Percentiles rank a stretch among this genome's conserved stretches.
phyloP scores from a whole-genome alignment of 2,113 vertebrate genomes.

The Arothron firmamentum region DNA sequence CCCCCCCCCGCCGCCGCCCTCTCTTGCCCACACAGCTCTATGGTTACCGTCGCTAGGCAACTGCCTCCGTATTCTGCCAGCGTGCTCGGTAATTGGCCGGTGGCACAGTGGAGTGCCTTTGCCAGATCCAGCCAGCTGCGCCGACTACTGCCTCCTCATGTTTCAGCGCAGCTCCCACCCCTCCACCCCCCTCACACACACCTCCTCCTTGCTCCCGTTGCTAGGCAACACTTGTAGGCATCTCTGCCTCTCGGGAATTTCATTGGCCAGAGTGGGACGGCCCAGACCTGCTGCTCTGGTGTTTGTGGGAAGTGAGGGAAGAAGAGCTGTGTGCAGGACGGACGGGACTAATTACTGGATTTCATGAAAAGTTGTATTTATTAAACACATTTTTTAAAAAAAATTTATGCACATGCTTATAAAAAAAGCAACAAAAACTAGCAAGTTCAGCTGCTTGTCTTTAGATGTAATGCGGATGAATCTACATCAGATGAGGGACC shows the following conservation, averaged over 20 bases:
- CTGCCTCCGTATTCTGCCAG: conserved; percentile 85
- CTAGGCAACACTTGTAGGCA: conserved; percentile 88
- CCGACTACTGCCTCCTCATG: conserved; percentile 78
- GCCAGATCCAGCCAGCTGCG: conserved; percentile 89
- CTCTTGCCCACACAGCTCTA: conserved; percentile 57
- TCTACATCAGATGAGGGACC: too few relatives aligned
- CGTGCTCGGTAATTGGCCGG: conserved; percentile 87
- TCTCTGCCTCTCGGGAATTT: conserved; percentile 66
- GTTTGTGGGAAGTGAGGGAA: conserved; percentile 41
- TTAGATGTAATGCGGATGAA: too few relatives aligned
- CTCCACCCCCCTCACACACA: conserved; percentile 5
- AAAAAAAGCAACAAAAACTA: too few relatives aligned
- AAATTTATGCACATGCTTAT: too few relatives aligned
- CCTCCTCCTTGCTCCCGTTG: conserved; percentile 71
- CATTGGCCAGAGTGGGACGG: conserved; percentile 78
- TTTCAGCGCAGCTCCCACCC: conserved; percentile 57
- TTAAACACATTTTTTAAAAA: too few relatives aligned
- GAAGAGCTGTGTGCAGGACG: neutral
- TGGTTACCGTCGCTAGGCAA: conserved; percentile 88
- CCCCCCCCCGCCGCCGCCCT: conserved; percentile 11
- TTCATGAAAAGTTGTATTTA: too few relatives aligned
- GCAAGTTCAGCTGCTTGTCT: too few relatives aligned
- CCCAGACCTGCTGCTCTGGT: conserved; percentile 75
- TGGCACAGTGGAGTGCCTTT: conserved; percentile 80
- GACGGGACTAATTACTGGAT: conserved; percentile 10